These are phyloP conservation scores for Mactra quadrangularis DNA, from an alignment of 1,140 invertebrate genomes.

Conservation along the genomic window DNA sequence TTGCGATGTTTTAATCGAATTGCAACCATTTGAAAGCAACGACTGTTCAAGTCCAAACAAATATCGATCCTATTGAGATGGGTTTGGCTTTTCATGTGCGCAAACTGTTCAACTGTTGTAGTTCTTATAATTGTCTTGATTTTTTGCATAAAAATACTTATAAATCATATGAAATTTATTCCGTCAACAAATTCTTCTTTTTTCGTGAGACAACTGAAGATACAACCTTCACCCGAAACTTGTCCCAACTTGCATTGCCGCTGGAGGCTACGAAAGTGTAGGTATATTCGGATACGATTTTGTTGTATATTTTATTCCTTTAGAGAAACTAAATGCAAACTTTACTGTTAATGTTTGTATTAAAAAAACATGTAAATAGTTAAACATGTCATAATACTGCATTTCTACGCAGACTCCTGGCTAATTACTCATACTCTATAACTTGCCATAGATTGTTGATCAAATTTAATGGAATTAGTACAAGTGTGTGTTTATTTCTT, in stretches of 20 bases:
- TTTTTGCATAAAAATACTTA: too few species aligned
- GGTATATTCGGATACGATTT: neutral
- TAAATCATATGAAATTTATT: too few species aligned
- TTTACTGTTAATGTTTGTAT: neutral
- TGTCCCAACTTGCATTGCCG: constrained; percentile 18
- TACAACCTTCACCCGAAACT: neutral
- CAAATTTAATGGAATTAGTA: too few species aligned
- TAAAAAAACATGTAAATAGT: neutral
- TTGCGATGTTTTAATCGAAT: too few species aligned
- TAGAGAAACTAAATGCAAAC: neutral
- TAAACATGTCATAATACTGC: neutral
- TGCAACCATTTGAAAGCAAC: too few species aligned
- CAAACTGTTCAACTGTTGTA: too few species aligned
- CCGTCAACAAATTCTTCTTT: neutral
- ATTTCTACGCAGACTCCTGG: neutral
- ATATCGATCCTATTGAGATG: too few species aligned
- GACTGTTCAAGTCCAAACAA: too few species aligned
- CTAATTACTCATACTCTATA: neutral
- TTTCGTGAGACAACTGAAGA: neutral
- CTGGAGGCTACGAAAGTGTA: neutral
- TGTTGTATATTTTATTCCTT: neutral
- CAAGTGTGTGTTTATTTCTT: too few species aligned
- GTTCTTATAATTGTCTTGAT: too few species aligned
- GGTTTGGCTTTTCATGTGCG: too few species aligned
- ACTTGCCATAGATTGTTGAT: too few species aligned